Base-by-base conservation (phyloP, 2,888 invertebrate genomes). In the Heliothis peltigera region DNA sequence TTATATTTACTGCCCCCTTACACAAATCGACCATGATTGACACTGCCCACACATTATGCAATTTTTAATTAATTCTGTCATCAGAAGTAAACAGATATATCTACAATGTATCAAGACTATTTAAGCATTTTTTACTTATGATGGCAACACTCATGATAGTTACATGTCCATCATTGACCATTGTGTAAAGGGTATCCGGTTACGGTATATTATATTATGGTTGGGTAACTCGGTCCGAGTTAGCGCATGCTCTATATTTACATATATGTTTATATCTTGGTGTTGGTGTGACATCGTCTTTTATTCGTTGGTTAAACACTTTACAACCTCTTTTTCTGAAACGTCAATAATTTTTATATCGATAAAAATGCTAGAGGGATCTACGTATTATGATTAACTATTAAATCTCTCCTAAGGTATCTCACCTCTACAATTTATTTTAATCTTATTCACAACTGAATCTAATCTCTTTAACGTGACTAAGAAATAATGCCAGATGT, bases 261-360 rank as follows among this genome's bases (percentile, higher is more conserved):
- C 82, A 85, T 76, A 81, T 82, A 85, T 76, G 63, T 80, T 69
- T 81, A 76, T 83, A 76, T 70, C 81, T 74, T 89, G 93, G 94
- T 94, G 93, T 93, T 94, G 94, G 94, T 92, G 89, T 94, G 94
- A 92, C 94, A 93, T 93, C 90, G 92, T 89, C 84, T 83, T 70
- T 62, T 68, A 77, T 83, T 82, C 67, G 75, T 66, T 69, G 43
- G 55, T 64, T 76, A 84, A 85, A 83, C 81, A 85, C 80, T 78
- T 84, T 83, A 81, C 82, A 84, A 83, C 80, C 77, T 73, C 58
- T 12, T 55, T 61, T 55, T 52, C 63, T 64, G 52, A 52, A 53
- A 49, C 51, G 74, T 77, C 39, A 72, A 60, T 73, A 73, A 77
- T 65, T 12, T 64, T 49, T 46, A 19, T 1, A 59, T 63, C 53